A percentile compares a stretch with the other conserved stretches of the same genome.
phyloP scores from a whole-genome alignment of 1,140 invertebrate genomes.

The Gonatopus flavifemur region DNA sequence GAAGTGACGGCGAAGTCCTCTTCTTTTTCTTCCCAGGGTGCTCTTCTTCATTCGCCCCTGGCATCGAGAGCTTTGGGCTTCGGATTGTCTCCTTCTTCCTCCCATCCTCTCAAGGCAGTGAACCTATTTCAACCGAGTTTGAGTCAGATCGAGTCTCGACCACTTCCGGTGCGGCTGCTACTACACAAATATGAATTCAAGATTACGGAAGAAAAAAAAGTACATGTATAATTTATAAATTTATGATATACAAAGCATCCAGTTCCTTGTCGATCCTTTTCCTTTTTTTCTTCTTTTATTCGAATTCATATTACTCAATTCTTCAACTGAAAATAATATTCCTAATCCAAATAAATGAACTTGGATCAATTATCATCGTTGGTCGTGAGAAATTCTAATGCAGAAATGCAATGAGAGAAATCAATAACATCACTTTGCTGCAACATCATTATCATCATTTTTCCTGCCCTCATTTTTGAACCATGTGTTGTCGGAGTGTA shows the following conservation, averaged over 20 bases:
- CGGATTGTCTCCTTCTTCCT: conserved; percentile 1
- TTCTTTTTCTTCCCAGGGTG: too few species aligned
- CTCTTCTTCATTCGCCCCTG: neutral
- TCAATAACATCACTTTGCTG: conserved; percentile 8
- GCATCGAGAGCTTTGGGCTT: neutral
- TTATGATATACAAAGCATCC: neutral
- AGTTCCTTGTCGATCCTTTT: neutral
- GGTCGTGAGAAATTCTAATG: conserved; percentile 8
- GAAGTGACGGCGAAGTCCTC: too few species aligned
- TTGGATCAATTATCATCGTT: conserved; percentile 5
- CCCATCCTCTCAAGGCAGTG: conserved; percentile 13
- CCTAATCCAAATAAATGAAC: conserved; percentile 5
- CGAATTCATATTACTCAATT: neutral
- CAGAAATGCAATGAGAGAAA: conserved; percentile 3
- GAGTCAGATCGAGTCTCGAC: conserved; percentile 42
- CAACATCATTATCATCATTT: conserved; percentile 9
- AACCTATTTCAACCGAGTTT: conserved; percentile 32
- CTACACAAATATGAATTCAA: conserved; percentile 22
- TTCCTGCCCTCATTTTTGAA: too few species aligned
- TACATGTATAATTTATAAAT: conserved; percentile 4
- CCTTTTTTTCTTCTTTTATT: neutral
- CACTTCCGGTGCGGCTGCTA: conserved; percentile 44
- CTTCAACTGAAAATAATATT: neutral
- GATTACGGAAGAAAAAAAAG: conserved; percentile 1
- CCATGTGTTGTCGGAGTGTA: too few species aligned